These are phyloP conservation scores for Mechanitis mazaeus DNA, from an alignment of 2,888 invertebrate species.

Conservation along the genomic window DNA sequence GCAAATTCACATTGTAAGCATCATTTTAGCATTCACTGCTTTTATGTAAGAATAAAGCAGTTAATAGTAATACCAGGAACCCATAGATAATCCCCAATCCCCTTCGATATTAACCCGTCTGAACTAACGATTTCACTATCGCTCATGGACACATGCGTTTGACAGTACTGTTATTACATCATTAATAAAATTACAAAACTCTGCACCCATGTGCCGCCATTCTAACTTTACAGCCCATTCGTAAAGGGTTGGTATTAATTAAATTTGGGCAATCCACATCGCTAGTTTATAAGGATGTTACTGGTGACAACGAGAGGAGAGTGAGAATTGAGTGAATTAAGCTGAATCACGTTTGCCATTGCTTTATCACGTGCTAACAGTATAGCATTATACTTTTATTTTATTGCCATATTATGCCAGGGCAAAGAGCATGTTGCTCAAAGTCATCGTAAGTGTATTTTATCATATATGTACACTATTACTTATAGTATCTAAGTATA, in stretches of 20 bases:
- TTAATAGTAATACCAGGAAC: conserved; percentile 38
- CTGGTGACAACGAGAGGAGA: conserved; percentile 58
- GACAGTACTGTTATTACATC: conserved; percentile 76
- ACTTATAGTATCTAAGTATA: too few species aligned
- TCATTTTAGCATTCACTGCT: conserved; percentile 21
- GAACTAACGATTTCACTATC: conserved; percentile 72
- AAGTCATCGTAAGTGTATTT: too few species aligned
- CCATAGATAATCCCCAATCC: conserved; percentile 63
- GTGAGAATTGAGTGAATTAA: conserved; percentile 67
- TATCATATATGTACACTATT: too few species aligned
- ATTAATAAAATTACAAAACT: conserved; percentile 78
- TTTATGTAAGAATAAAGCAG: conserved; percentile 20
- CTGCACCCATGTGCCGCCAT: conserved; percentile 62
- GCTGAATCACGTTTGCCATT: conserved; percentile 60
- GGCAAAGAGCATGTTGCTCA: too few species aligned
- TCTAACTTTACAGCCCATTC: conserved; percentile 59
- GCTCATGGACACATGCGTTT: conserved; percentile 72
- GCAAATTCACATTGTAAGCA: conserved; percentile 20
- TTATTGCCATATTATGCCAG: background rate
- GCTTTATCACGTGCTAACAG: conserved; percentile 57
- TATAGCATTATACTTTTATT: conserved; percentile 20
- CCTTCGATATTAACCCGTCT: conserved; percentile 73
- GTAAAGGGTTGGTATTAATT: conserved; percentile 64
- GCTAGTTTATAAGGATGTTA: conserved; percentile 58
- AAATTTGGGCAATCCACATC: conserved; percentile 71